phyloP scores from a whole-genome alignment of 2,113 vertebrate genomes.

The Brienomyrus brachyistius region DNA sequence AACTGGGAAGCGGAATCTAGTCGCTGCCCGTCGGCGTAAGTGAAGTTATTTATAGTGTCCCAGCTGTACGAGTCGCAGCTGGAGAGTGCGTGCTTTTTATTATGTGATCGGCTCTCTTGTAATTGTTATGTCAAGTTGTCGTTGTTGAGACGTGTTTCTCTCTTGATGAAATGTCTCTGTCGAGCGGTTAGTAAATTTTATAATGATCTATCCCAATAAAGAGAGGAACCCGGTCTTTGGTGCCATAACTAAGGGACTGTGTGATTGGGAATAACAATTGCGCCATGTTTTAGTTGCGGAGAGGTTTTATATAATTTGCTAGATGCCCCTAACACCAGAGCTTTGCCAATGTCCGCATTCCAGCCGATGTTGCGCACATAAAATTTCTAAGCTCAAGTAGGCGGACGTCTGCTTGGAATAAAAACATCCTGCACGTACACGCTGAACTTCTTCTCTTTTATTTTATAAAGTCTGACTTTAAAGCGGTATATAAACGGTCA shows the following conservation, averaged over 20 bases:
- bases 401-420: conserved; percentile 25
- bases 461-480: conserved; percentile 1
- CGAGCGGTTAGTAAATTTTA: neutral
- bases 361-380: conserved; percentile 75
- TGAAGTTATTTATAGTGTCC: conserved; percentile 29
- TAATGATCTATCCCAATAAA: neutral
- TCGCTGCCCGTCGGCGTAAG: conserved; percentile 18
- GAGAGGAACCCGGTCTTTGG: neutral
- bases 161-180: neutral
- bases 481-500: neutral
- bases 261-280: neutral
- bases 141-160: neutral
- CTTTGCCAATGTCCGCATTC: conserved; percentile 71
- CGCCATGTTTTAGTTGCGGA: conserved; percentile 35
- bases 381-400: conserved; percentile 67
- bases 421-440: neutral
- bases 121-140: neutral
- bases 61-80: conserved; percentile 7
- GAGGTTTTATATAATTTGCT: conserved; percentile 41
- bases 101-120: neutral
- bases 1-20: conserved; percentile 20
- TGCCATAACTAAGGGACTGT: neutral
- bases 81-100: conserved; percentile 10
- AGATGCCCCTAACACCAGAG: conserved; percentile 30
- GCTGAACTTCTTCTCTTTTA: neutral